Conservation (phyloP, 1,140 invertebrate species). For the Lordiphosa stackelbergi region DNA sequence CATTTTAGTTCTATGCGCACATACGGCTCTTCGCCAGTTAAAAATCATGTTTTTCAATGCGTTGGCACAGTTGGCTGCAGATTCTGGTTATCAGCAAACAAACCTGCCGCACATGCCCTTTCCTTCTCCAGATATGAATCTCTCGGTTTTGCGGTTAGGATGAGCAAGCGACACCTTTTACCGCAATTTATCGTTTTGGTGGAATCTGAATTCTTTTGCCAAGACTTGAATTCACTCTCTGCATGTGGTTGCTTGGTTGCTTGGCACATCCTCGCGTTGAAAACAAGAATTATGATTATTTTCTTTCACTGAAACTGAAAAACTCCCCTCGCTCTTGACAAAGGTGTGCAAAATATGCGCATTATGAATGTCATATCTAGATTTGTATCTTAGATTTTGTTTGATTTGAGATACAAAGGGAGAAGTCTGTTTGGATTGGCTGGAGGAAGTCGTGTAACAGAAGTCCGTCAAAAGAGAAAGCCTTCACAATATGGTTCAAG, state of each 20-base stretch:
- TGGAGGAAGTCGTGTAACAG: no score
- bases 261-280: slow-evolving; percentile 26
- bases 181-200: slow-evolving; percentile 68
- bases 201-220: slow-evolving; percentile 52
- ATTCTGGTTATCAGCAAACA: slow-evolving; percentile 61
- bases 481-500: no score
- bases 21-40: slow-evolving; percentile 54
- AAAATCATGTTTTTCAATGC: slow-evolving; percentile 71
- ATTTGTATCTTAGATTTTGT: slow-evolving; percentile 21
- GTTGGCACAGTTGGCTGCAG: slow-evolving; percentile 18
- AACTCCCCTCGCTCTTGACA: slow-evolving; percentile 11
- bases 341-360: slow-evolving; percentile 43
- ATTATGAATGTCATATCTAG: slow-evolving; percentile 19
- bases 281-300: slow-evolving; percentile 51
- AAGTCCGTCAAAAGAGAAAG: no score
- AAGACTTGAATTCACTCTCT: slow-evolving; percentile 30
- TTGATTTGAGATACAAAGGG: no score
- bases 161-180: slow-evolving; percentile 63
- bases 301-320: slow-evolving; percentile 41
- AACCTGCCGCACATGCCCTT: slow-evolving; percentile 19
- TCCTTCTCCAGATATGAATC: slow-evolving; percentile 13
- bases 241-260: slow-evolving; percentile 38
- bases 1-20: slow-evolving; percentile 60
- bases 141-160: slow-evolving; percentile 4
- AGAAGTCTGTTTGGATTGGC: no score